phyloP scores from a whole-genome alignment of 2,797 vertebrate genomes.

The Mus spretus region DNA sequence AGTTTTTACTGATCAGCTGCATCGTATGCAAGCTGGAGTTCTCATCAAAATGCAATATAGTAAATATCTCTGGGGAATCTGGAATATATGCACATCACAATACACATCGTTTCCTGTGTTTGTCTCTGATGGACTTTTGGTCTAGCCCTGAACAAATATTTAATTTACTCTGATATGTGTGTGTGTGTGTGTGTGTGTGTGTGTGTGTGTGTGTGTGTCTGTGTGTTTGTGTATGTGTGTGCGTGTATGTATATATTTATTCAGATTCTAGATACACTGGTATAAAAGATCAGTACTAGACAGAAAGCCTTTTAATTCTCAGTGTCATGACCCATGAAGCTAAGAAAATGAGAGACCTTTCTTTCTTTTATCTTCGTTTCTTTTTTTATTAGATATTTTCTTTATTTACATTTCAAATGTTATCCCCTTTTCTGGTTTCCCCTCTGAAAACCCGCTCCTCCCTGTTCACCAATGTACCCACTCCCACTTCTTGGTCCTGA shows the following conservation, averaged over 20 bases:
- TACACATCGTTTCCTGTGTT: neutral
- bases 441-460: no score
- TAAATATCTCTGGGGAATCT: neutral
- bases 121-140: neutral
- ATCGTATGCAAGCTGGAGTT: neutral
- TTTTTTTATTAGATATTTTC: no score
- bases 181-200: no score
- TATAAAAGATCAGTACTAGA: constrained; percentile 31
- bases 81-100: neutral
- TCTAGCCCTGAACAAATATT: neutral
- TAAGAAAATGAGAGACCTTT: constrained; percentile 1
- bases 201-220: no score
- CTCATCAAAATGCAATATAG: neutral
- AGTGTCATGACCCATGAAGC: constrained; percentile 52
- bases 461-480: no score
- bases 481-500: no score
- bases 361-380: neutral
- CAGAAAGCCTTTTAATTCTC: constrained; percentile 29
- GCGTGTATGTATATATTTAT: no score
- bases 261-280: neutral
- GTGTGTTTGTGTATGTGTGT: no score
- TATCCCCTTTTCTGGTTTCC: no score
- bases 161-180: constrained; percentile 24
- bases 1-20: neutral
- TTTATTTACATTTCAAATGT: no score